Percentiles rank a stretch among this genome's conserved stretches.
phyloP scores from a whole-genome alignment of 2,113 vertebrate genomes.

The Parus major region DNA sequence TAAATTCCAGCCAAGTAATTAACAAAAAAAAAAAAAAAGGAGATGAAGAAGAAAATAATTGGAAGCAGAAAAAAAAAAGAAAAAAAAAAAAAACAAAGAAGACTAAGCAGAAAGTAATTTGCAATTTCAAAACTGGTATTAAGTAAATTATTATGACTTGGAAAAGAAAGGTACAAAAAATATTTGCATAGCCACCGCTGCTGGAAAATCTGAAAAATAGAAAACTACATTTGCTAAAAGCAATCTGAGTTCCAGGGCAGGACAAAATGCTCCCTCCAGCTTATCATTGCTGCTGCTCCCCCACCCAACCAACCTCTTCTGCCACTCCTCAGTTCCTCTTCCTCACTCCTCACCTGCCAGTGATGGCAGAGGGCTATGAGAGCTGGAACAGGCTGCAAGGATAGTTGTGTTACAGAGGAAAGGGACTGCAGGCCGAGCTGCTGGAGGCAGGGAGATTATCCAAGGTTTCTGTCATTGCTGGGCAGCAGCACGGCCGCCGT shows the following conservation, averaged over 20 bases:
- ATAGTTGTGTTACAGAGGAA: not conserved
- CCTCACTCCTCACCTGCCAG: not conserved
- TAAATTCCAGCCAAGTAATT: not conserved
- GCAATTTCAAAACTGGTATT: not conserved
- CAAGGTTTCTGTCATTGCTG: not conserved
- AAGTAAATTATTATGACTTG: not conserved
- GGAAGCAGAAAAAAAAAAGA: not conserved
- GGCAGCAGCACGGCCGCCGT: accelerated
- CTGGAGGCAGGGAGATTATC: not conserved
- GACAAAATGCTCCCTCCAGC: accelerated
- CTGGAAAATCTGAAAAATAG: not conserved
- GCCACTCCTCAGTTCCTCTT: not conserved
- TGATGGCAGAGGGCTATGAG: not conserved
- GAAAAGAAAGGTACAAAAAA: not conserved
- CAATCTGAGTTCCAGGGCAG: not conserved
- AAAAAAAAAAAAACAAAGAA: too few species aligned
- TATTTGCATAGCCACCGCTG: not conserved
- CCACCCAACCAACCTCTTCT: not conserved
- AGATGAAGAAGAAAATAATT: not conserved
- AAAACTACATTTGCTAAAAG: not conserved
- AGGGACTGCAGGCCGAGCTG: not conserved
- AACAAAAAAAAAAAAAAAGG: not conserved
- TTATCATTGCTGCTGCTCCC: not conserved
- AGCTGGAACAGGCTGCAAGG: not conserved
- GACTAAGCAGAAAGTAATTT: not conserved